Percentiles rank a stretch among this genome's conserved stretches.
These are phyloP conservation scores for Liopterus haemorrhoidalis DNA, from an alignment of 2,888 invertebrate genomes.

Conservation along the genomic window DNA sequence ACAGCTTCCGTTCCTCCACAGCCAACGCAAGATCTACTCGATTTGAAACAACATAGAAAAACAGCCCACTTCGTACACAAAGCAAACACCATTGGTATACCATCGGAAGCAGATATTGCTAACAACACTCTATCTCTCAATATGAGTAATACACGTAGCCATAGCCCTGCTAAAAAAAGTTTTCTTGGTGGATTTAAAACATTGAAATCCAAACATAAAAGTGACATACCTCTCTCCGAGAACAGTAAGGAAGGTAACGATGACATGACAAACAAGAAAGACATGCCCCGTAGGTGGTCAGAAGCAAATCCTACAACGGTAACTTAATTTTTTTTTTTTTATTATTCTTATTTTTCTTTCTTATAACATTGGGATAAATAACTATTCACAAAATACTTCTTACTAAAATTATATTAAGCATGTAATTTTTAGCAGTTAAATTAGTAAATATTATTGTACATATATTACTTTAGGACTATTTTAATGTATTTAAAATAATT, in stretches of 20 bases:
- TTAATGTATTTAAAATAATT: too few relatives aligned
- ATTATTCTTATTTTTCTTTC: too few relatives aligned
- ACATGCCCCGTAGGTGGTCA: constrained; percentile 46
- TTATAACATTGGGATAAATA: too few relatives aligned
- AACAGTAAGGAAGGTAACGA: constrained; percentile 43
- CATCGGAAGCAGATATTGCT: constrained; percentile 47
- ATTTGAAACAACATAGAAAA: constrained; percentile 36
- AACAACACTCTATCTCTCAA: constrained; percentile 27
- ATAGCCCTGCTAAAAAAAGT: constrained; percentile 43
- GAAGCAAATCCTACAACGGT: constrained; percentile 44
- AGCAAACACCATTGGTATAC: constrained; percentile 58
- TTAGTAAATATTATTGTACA: too few relatives aligned
- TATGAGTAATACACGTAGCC: constrained; percentile 44
- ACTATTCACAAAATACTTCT: too few relatives aligned
- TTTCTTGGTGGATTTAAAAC: constrained; percentile 60
- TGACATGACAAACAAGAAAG: constrained; percentile 38
- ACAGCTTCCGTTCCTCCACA: constrained; percentile 45
- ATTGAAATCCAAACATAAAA: constrained; percentile 48
- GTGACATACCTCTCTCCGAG: constrained; percentile 44
- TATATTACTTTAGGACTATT: too few relatives aligned
- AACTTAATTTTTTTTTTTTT: constrained; percentile 29
- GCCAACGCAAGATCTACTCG: constrained; percentile 29
- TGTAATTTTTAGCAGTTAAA: too few relatives aligned
- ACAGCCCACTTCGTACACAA: constrained; percentile 40
- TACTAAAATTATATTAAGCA: too few relatives aligned